These are phyloP conservation scores for Sarcophilus harrisii DNA, from an alignment of 2,797 vertebrate genomes.

Conservation along the genomic window DNA sequence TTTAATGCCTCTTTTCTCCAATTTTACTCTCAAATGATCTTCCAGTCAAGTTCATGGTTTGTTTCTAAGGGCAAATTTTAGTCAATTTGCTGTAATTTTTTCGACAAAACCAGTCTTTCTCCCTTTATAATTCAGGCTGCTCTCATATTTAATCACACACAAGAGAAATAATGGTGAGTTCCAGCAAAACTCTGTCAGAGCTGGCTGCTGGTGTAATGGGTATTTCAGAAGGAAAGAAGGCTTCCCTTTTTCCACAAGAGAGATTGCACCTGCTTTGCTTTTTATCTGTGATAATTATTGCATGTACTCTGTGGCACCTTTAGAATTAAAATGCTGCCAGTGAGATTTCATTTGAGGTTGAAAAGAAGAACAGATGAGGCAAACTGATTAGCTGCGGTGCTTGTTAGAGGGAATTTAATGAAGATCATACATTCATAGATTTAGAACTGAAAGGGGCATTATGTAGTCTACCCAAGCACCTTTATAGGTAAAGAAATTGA, in stretches of 20 bases:
- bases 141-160: conserved; percentile 27
- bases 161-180: conserved; percentile 45
- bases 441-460: neutral
- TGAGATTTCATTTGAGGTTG: neutral
- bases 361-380: neutral
- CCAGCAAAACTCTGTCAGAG: neutral
- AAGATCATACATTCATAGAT: neutral
- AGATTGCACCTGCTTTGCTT: conserved; percentile 14
- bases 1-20: neutral
- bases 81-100: conserved; percentile 8
- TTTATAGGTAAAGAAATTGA: neutral
- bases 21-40: neutral
- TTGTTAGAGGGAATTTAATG: neutral
- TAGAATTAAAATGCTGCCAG: neutral
- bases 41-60: neutral
- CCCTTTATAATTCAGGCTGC: neutral
- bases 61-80: neutral
- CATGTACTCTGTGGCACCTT: neutral
- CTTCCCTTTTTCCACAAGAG: neutral
- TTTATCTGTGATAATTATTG: neutral
- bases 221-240: neutral
- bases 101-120: neutral
- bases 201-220: neutral
- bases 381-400: neutral
- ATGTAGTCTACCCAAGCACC: neutral